Evolutionary conservation across 2,113 vertebrate genomes (phyloP).

Genomic region (Salvator merianae): DNA sequence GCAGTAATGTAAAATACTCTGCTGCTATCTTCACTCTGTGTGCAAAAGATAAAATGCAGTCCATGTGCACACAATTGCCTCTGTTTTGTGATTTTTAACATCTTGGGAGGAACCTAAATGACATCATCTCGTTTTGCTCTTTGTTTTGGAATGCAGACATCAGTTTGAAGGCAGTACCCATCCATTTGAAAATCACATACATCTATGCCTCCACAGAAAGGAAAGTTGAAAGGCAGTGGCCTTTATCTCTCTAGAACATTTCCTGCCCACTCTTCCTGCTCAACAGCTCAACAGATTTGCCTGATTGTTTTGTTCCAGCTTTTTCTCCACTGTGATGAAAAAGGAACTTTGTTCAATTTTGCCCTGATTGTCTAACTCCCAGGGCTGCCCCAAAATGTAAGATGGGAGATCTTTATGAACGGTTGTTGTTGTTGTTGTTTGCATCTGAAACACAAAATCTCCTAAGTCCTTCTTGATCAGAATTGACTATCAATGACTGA

Average conservation of each 20-base stretch:
- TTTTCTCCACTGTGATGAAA: background rate
- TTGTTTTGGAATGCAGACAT: background rate
- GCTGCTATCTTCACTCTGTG: background rate
- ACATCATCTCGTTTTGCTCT: background rate
- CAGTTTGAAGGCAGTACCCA: background rate
- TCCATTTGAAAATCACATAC: background rate
- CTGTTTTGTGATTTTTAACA: background rate
- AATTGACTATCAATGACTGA: no score
- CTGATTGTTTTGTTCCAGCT: background rate
- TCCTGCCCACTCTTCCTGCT: accelerated
- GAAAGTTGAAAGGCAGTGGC: accelerated
- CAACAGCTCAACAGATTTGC: background rate
- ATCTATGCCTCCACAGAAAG: background rate
- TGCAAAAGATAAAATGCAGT: background rate
- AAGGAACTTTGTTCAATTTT: background rate
- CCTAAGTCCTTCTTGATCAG: no score
- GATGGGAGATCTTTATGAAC: no score
- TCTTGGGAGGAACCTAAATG: background rate
- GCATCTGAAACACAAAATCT: no score
- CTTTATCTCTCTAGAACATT: background rate
- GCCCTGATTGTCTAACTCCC: background rate
- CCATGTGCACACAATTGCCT: background rate
- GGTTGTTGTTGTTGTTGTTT: no score
- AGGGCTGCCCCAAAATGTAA: no score
- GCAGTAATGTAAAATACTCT: background rate